Base-by-base conservation (phyloP, 2,113 vertebrate genomes). In the Thinocorus orbignyianus region DNA sequence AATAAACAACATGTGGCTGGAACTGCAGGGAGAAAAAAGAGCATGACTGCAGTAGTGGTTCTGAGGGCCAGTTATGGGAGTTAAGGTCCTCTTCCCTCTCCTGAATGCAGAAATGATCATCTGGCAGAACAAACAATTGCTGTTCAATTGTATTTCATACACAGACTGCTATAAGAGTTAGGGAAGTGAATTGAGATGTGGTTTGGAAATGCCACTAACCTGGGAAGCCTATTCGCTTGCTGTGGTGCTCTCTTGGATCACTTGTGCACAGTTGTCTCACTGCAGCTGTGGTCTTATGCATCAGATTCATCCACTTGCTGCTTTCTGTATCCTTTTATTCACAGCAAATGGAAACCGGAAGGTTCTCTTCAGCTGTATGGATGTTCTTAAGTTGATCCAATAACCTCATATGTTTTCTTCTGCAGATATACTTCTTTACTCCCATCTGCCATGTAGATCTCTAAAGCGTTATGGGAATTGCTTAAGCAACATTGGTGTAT, bases 301-400 rank as follows among this genome's bases (percentile, higher is more conserved):
- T 76, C 24, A 44, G 30, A 13, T 65, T 55, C 88, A 95, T 80
- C 57, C 13, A 19, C 76, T 95, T 96, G 69, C 69, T 94, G 86
- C 46, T 94, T 94, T 94, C 57, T 89, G n/a, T 61, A 57, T 62
- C 49, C 70, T 87, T 80, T 69, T 87, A 66, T 86, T 72, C 64
- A 57, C 11, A 39, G 41, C 49, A 55, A 24, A 62, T 30, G 31
- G 80, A 86, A 81, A 61, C 8, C 33, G 62, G 76, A 79, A 93
- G 48, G n/a, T 88, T 33, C 17, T 10, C 72, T 96, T 85, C 71
- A 92, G 33, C 31, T 80, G 11, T 61, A 18, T 52, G 44, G 10
- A 3, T 31, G n/a, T 86, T 88, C 58, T 79, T 39, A 64, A 42
- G 60, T 39, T 3, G 11, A n/a, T 66, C 28, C 61, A 57, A 7